Evolutionary conservation across 1,140 invertebrate genomes (phyloP), one percentile per base, ranked within the genome.

Genomic region (Drosophila pallidifrons): DNA sequence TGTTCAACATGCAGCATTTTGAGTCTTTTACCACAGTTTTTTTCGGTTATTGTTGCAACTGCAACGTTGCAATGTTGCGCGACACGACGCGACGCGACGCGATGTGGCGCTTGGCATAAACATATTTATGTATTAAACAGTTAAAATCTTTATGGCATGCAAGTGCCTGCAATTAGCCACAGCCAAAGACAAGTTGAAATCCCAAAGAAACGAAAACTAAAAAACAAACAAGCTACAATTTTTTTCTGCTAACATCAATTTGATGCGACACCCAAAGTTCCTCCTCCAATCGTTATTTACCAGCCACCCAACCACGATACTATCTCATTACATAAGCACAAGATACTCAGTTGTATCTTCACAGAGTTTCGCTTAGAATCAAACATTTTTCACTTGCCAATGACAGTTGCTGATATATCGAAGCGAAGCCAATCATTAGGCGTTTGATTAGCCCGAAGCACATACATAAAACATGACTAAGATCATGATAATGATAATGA

Each of bases 1-100:
- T 87, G 83, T 87, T 87, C 83, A 87, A 87, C 83, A 87, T 87
- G 83, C 83, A 88, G 77, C 83, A 74, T 87, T 87, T 87, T 59
- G 80, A 88, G 83, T 87, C 78, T 87, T 87, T 86, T 87, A 87
- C 83, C 83, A 88, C 73, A 77, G 73, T 81, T 80, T 64, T 59
- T 58, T 51, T 41, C 52, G 13, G 28, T 43, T 32, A 41, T 43
- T n/a, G 52, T 67, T 65, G 70, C 38, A 16, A 47, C 41, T 41
- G 52, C 28, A 20, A 20, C 8, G 16, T 45, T 45, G 20, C 55
- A 10, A 11, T 8, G 28, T 7, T 64, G 35, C 47, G 45, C 61
- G 46, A 47, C 57, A 67, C 51, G 54, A 28, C 59, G 35, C 41
- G 59, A 20, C 59, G 35, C 41, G 59, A n/a, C 16, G 43, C 41